Conservation (phyloP, 2,888 invertebrate genomes). For the Apoda limacodes region DNA sequence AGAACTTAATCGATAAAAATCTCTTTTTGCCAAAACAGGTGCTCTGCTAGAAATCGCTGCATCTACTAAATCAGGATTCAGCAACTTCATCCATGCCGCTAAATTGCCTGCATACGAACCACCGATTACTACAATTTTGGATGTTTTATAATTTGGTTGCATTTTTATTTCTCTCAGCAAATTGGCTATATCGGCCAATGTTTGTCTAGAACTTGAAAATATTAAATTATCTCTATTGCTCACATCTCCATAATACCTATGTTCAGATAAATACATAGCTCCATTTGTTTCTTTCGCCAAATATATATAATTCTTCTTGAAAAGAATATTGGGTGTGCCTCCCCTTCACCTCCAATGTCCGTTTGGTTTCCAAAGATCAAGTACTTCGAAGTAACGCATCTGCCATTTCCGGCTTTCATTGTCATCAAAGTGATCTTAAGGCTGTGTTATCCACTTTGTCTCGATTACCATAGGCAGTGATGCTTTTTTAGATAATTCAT, state of each 20-base stretch:
- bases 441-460: conserved; percentile 41
- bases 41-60: conserved; percentile 54
- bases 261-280: conserved; percentile 46
- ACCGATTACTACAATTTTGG: conserved; percentile 50
- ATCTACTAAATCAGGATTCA: conserved; percentile 46
- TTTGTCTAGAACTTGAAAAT: conserved; percentile 45
- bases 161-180: conserved; percentile 33
- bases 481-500: too few relatives aligned
- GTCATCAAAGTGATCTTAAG: conserved; percentile 44
- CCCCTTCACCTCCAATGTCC: conserved; percentile 51
- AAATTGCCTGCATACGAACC: conserved; percentile 56
- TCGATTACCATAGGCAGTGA: too few relatives aligned
- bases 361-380: conserved; percentile 34
- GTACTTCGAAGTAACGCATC: conserved; percentile 48
- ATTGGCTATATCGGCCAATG: conserved; percentile 43
- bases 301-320: conserved; percentile 39
- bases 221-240: too few relatives aligned
- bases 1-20: conserved; percentile 55
- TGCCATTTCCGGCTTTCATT: conserved; percentile 37
- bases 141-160: conserved; percentile 26
- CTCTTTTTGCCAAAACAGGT: conserved; percentile 48
- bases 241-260: conserved; percentile 48
- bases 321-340: conserved; percentile 32
- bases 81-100: conserved; percentile 49
- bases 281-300: conserved; percentile 52